These are phyloP conservation scores for Zaprionus lineosus DNA, from an alignment of 2,888 invertebrate species.

Conservation along the genomic window DNA sequence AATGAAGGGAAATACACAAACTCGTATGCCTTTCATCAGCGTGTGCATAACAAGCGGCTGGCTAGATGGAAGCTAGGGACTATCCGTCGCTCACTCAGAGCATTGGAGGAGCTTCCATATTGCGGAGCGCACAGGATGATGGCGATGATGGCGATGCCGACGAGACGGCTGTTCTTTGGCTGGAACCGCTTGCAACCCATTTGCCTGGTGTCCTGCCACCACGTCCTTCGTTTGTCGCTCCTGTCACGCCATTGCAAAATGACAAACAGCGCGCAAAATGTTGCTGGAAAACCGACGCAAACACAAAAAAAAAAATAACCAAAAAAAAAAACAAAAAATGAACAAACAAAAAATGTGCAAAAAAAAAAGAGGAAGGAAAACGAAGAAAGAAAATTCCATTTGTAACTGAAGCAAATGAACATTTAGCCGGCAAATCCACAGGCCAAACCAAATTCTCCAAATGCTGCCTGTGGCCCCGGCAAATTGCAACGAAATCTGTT, in stretches of 20 bases:
- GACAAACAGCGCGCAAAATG: slow-evolving; percentile 65
- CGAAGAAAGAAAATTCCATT: slow-evolving; percentile 24
- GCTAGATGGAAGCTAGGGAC: slow-evolving; percentile 40
- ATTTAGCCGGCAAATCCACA: slow-evolving; percentile 34
- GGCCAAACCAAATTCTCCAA: slow-evolving; percentile 30
- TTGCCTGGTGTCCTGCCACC: slow-evolving; percentile 47
- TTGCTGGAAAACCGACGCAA: slow-evolving; percentile 21
- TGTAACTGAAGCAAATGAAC: slow-evolving; percentile 45
- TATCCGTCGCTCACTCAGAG: slow-evolving; percentile 49
- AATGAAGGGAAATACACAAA: slow-evolving; percentile 9
- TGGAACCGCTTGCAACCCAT: slow-evolving; percentile 49
- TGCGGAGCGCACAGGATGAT: slow-evolving; percentile 25
- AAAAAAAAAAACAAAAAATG: not conserved
- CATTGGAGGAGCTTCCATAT: not conserved
- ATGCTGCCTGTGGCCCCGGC: slow-evolving; percentile 15
- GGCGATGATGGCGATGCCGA: slow-evolving; percentile 30
- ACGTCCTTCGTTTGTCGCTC: slow-evolving; percentile 41
- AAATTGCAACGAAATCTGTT: slow-evolving; percentile 43
- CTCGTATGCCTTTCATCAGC: slow-evolving; percentile 62
- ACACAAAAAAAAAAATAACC: slow-evolving; percentile 8
- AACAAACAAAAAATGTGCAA: slow-evolving; percentile 3
- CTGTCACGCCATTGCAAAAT: slow-evolving; percentile 64
- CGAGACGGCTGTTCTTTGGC: slow-evolving; percentile 16
- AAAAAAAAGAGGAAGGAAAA: no score
- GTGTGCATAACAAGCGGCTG: slow-evolving; percentile 68